Conservation (phyloP, 1,140 invertebrate genomes). For the Drosophila varians region DNA sequence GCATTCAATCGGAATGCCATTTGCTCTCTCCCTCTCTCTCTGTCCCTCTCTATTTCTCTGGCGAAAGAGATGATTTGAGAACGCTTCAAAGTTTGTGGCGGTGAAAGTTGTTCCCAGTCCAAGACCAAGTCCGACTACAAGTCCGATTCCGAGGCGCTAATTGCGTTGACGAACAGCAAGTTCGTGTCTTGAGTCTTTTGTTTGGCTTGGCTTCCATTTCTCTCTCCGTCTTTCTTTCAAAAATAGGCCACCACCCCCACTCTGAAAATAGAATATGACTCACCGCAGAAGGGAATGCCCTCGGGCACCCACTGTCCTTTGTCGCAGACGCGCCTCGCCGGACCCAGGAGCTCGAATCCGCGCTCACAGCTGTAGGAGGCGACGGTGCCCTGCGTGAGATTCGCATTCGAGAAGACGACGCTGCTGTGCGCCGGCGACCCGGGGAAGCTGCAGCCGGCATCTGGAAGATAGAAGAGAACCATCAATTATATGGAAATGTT, state of each 20-base stretch:
- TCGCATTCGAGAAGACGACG: constrained; percentile 90
- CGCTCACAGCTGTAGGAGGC: constrained; percentile 95
- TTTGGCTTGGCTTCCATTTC: constrained; percentile 30
- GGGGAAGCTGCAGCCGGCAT: constrained; percentile 90
- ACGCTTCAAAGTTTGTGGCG: constrained; percentile 54
- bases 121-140: constrained; percentile 12
- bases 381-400: constrained; percentile 87
- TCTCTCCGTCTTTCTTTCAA: background rate
- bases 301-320: constrained; percentile 94
- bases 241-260: no score
- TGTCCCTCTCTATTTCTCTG: background rate
- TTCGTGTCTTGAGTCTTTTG: constrained; percentile 73
- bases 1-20: constrained; percentile 60
- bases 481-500: constrained; percentile 26
- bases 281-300: constrained; percentile 97
- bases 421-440: constrained; percentile 95
- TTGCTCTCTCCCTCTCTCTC: constrained; percentile 10
- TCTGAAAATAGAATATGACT: constrained; percentile 81
- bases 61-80: constrained; percentile 50
- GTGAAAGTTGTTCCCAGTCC: constrained; percentile 56
- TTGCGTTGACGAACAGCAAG: constrained; percentile 55
- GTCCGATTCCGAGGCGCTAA: constrained; percentile 53
- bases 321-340: constrained; percentile 90
- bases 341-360: constrained; percentile 95
- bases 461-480: constrained; percentile 29